Percentiles rank a stretch among this genome's conserved stretches.
phyloP scores from a whole-genome alignment of 2,113 vertebrate species.

The Steatornis caripensis region DNA sequence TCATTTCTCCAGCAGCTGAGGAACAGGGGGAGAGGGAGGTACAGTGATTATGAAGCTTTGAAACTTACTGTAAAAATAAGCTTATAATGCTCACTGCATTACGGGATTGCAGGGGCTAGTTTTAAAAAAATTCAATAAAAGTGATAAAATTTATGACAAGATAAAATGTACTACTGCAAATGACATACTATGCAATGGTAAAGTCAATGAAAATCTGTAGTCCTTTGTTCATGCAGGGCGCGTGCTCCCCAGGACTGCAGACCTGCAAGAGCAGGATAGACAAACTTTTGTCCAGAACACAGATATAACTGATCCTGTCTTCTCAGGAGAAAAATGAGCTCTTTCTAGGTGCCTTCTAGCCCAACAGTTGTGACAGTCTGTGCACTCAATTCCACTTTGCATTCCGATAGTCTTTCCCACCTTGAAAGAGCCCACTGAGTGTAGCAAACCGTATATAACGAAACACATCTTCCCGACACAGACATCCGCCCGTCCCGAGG shows the following conservation, averaged over 20 bases:
- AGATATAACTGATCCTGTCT: background rate
- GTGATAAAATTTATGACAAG: background rate
- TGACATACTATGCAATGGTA: background rate
- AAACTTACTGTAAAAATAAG: background rate
- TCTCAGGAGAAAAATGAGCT: background rate
- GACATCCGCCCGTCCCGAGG: slow-evolving; percentile 10
- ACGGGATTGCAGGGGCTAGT: background rate
- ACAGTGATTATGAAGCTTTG: background rate
- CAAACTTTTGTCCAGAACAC: background rate
- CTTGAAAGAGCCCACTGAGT: slow-evolving; percentile 26
- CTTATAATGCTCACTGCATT: background rate
- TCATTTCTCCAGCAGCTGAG: background rate
- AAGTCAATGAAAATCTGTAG: background rate
- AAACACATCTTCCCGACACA: slow-evolving; percentile 14
- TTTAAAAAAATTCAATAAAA: background rate
- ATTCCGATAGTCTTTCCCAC: slow-evolving; percentile 15
- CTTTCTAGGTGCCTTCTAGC: background rate
- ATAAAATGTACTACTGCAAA: background rate
- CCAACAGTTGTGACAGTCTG: background rate
- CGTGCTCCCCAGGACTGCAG: background rate
- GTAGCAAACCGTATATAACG: slow-evolving; percentile 26
- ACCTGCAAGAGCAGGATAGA: background rate
- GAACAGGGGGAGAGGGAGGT: background rate
- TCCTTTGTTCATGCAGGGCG: background rate
- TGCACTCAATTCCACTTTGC: background rate